phyloP scores from a whole-genome alignment of 37 sponge, comb jelly and placozoan species.

The Geodia barretti region DNA sequence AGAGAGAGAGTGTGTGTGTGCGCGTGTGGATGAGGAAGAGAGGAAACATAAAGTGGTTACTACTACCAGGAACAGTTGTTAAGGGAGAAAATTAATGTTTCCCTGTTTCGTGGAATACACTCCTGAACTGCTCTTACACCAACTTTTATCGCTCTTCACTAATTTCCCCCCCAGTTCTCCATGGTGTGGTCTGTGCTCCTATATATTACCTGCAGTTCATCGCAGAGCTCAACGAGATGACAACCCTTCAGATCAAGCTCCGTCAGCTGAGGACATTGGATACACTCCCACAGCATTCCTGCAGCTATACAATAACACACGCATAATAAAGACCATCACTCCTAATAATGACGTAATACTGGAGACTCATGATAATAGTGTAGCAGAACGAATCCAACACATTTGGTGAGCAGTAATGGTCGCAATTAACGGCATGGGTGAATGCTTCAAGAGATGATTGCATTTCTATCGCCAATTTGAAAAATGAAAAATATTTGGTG shows the following conservation, averaged over 20 bases:
- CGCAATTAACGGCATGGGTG: neutral
- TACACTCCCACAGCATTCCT: slow-evolving; percentile 1
- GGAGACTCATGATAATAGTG: neutral
- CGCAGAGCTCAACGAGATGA: neutral
- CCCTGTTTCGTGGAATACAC: too few relatives aligned
- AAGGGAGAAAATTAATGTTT: too few relatives aligned
- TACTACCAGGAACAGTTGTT: too few relatives aligned
- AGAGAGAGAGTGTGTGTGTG: neutral
- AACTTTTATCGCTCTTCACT: too few relatives aligned
- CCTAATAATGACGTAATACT: neutral
- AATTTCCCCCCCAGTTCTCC: too few relatives aligned
- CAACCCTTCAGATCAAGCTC: neutral
- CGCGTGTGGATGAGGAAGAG: neutral
- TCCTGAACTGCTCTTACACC: too few relatives aligned
- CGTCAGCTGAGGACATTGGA: slow-evolving; percentile 1
- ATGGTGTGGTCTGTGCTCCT: too few relatives aligned
- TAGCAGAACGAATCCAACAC: neutral
- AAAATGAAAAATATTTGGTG: too few relatives aligned
- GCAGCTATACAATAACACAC: slow-evolving; percentile 3
- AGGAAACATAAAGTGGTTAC: too few relatives aligned
- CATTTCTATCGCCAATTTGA: too few relatives aligned
- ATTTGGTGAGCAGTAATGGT: neutral
- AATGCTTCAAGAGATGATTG: too few relatives aligned
- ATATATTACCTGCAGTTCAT: neutral
- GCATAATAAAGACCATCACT: neutral